A percentile compares a stretch with the other conserved stretches of the same genome.
Conservation (phyloP, 1,140 invertebrate species). For the Drosophila carrolli region DNA sequence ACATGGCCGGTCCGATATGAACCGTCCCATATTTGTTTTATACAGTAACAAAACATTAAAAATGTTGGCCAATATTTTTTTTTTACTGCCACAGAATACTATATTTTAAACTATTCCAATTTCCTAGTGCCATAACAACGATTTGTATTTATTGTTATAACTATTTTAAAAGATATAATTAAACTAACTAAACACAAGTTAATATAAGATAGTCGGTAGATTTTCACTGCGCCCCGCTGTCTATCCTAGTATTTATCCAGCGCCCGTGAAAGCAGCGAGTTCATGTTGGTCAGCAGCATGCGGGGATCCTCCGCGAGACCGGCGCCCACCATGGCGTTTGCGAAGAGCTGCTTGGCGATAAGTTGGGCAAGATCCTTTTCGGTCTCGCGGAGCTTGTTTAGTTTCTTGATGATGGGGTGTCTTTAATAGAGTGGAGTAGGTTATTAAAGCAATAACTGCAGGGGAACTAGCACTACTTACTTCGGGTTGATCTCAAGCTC, state of each 20-base stretch:
- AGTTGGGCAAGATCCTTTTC: conserved; percentile 93
- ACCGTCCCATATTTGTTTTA: no score
- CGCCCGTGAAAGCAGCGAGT: conserved; percentile 93
- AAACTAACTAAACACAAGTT: conserved; percentile 13
- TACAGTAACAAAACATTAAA: no score
- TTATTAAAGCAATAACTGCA: background rate
- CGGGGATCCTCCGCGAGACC: conserved; percentile 97
- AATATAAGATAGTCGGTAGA: conserved; percentile 1
- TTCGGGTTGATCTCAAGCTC: conserved; percentile 97
- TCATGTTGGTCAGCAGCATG: conserved; percentile 92
- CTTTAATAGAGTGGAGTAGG: conserved; percentile 83
- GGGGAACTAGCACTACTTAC: conserved; percentile 85
- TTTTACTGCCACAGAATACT: no score
- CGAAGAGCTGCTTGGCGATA: conserved; percentile 95
- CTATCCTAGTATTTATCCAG: conserved; percentile 90
- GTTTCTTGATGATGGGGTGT: conserved; percentile 96
- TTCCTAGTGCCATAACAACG: background rate
- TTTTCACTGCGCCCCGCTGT: background rate
- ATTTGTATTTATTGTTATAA: background rate
- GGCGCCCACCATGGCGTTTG: conserved; percentile 97
- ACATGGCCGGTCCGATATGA: no score
- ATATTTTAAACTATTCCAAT: background rate
- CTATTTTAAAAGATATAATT: conserved; percentile 19
- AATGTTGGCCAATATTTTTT: no score
- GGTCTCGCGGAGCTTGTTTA: conserved; percentile 89